Percentiles rank a stretch among this genome's conserved stretches.
Evolutionary conservation across 2,797 vertebrate species (phyloP).

Genomic region (Malurus leucopterus): DNA sequence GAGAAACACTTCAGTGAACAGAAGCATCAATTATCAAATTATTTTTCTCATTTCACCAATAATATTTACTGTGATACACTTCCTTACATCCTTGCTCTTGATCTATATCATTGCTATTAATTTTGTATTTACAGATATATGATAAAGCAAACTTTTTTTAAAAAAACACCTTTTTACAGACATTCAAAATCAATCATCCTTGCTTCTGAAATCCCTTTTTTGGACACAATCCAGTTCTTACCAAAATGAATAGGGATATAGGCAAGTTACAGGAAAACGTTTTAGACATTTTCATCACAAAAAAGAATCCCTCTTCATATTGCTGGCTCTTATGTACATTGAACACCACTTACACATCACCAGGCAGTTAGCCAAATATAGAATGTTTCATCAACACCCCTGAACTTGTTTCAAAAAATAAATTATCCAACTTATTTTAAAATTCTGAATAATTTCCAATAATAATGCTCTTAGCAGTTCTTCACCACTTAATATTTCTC

Average conservation of each 20-base stretch:
- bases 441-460: background rate
- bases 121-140: background rate
- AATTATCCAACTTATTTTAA: background rate
- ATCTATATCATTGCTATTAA: background rate
- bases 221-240: background rate
- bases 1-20: background rate
- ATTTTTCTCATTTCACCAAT: background rate
- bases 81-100: background rate
- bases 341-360: background rate
- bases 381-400: background rate
- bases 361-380: background rate
- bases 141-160: background rate
- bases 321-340: background rate
- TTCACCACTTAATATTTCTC: background rate
- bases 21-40: background rate
- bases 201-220: background rate
- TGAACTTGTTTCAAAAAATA: background rate
- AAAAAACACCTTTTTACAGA: background rate
- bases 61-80: background rate
- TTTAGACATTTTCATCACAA: background rate
- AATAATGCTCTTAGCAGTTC: background rate
- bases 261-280: background rate
- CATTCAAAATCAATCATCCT: rapidly evolving
- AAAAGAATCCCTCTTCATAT: background rate
- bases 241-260: background rate